Conservation (phyloP, 2,797 vertebrate species). For the Helarctos malayanus region DNA sequence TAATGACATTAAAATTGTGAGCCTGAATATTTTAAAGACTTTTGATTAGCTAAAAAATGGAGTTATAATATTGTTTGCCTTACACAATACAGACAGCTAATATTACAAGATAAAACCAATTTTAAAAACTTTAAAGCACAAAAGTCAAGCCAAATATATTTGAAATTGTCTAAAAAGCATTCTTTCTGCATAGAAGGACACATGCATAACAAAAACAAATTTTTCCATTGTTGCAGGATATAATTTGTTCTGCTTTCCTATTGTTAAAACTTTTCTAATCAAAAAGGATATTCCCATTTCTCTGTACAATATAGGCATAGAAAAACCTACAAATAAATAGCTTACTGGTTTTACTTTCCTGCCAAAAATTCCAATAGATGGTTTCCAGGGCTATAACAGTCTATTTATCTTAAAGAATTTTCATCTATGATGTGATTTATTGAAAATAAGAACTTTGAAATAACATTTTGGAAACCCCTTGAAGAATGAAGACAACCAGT, state of each 20-base stretch:
- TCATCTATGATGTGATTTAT: constrained; percentile 82
- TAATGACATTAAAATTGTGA: constrained; percentile 37
- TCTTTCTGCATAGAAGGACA: constrained; percentile 39
- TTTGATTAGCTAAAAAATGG: neutral
- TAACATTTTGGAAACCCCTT: constrained; percentile 65
- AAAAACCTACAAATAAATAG: constrained; percentile 62
- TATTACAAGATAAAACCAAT: neutral
- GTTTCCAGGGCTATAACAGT: constrained; percentile 58
- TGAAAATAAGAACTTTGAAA: constrained; percentile 78
- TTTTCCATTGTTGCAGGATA: constrained; percentile 59
- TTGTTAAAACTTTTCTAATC: constrained; percentile 75
- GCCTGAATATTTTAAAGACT: constrained; percentile 59
- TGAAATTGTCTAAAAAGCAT: constrained; percentile 56
- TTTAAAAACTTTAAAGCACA: constrained; percentile 30
- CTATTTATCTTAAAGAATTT: constrained; percentile 79
- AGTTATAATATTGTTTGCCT: neutral
- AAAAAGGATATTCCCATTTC: constrained; percentile 55
- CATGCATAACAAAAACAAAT: constrained; percentile 56
- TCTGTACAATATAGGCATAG: constrained; percentile 64
- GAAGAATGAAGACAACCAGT: constrained; percentile 80
- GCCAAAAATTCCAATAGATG: constrained; percentile 70
- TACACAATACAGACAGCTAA: neutral
- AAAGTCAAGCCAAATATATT: constrained; percentile 48
- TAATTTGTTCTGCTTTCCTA: constrained; percentile 56
- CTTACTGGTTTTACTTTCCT: constrained; percentile 62